Conservation (phyloP, 2,888 invertebrate species). For the Sarcophaga subvicina region DNA sequence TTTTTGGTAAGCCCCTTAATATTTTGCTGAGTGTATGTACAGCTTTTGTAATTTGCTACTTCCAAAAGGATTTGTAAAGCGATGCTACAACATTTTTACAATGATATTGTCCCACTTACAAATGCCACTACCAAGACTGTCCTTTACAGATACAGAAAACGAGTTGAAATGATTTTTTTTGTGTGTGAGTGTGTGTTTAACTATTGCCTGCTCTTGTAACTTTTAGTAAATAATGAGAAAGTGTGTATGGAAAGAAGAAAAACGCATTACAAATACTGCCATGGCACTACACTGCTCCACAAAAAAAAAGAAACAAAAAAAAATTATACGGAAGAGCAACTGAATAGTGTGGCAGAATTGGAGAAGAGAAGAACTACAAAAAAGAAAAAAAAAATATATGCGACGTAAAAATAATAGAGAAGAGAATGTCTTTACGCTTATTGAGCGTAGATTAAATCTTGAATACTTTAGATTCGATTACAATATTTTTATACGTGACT, state of each 20-base stretch:
- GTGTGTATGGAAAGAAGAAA: background rate
- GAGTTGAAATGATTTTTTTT: background rate
- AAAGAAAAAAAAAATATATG: background rate
- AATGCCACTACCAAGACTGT: background rate
- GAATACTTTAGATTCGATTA: constrained; percentile 72
- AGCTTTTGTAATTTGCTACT: background rate
- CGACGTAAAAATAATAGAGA: background rate
- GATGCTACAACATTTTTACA: background rate
- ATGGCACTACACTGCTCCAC: background rate
- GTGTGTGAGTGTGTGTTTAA: background rate
- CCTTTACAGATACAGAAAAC: background rate
- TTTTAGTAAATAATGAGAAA: background rate
- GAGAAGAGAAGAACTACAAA: background rate
- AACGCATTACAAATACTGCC: constrained; percentile 23
- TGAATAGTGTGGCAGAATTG: background rate
- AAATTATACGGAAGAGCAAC: background rate
- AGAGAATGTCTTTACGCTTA: constrained; percentile 60
- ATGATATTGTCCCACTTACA: background rate
- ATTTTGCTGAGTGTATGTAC: background rate
- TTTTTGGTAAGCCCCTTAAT: too few relatives aligned
- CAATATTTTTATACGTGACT: constrained; percentile 70
- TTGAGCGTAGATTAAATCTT: constrained; percentile 72
- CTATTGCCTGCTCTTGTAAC: background rate
- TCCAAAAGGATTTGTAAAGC: background rate
- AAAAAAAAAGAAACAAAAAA: background rate